Evolutionary conservation across 2,888 invertebrate species (phyloP), one percentile per base, ranked within the genome.

Genomic region (Pheosia tremula): DNA sequence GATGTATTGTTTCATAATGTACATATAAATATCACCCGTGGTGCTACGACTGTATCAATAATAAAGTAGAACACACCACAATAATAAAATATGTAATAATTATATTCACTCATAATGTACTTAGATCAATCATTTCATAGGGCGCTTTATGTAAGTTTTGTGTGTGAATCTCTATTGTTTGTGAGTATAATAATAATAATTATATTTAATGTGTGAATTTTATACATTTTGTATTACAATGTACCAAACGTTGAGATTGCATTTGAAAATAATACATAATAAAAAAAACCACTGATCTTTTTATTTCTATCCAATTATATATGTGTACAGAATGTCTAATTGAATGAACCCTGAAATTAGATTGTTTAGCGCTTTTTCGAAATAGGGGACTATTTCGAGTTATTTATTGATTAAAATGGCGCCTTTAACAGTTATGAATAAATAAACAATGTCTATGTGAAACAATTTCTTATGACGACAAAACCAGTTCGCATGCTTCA

Each of bases 161-260:
- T 85, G 86, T 84, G 85, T 85, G 83, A 86, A 86, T 86, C 84
- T 82, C 87, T 71, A 80, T 79, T 83, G 78, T 85, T 84, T 84
- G 81, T 80, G 79, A 80, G 69, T 82, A 80, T 78, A 76, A 72
- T 77, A 65, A 72, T 70, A 64, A 67, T 74, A 43, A 71, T 66
- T 66, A 74, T 66, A 74, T 81, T 77, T 83, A 82, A 85, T 88
- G 89, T 88, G 88, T 81, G 82, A 81, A 85, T 92, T 93, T 93
- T 92, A 89, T 92, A 93, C 89, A 89, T 91, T 93, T 93, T 93
- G 84, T 93, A 93, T 89, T 89, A 88, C 82, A 79, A 82, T 91
- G 90, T 93, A 91, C 87, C 86, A 88, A 92, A 90, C 85, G 86
- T 91, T 91, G 90, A 92, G 91, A 90, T 91, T 93, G 91, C 91